Evolutionary conservation across 2,797 vertebrate genomes (phyloP).

Genomic region (Diceros bicornis): DNA sequence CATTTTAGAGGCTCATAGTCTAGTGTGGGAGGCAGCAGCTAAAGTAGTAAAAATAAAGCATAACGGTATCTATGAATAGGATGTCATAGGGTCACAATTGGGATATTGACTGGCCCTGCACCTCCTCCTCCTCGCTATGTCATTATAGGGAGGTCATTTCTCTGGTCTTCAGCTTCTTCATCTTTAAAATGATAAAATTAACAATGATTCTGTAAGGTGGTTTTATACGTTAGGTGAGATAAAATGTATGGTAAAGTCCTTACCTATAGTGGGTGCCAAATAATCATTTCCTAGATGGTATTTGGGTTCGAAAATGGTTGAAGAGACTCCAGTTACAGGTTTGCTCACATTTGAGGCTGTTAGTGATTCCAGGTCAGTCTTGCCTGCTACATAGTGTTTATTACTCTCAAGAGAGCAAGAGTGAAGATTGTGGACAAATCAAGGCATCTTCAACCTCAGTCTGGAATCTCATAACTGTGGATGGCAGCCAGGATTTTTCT

Average conservation of each 20-base stretch:
- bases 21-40: neutral
- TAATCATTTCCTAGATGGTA: neutral
- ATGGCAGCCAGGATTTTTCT: neutral
- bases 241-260: neutral
- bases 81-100: neutral
- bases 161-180: neutral
- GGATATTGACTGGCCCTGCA: neutral
- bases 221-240: slow-evolving; percentile 10
- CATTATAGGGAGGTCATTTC: neutral
- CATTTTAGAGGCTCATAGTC: neutral
- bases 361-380: neutral
- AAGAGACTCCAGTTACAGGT: neutral
- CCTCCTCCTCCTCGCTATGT: neutral
- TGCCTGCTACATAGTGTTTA: neutral
- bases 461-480: neutral
- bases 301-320: neutral
- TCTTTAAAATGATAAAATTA: slow-evolving; percentile 33
- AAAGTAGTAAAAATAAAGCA: neutral
- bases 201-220: neutral
- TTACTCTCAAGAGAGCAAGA: neutral
- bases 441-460: neutral
- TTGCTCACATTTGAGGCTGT: neutral
- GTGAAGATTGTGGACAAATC: neutral
- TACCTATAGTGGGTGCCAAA: neutral
- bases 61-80: neutral